These are phyloP conservation scores for Listronotus bonariensis DNA, from an alignment of 1,140 invertebrate genomes.

Conservation along the genomic window DNA sequence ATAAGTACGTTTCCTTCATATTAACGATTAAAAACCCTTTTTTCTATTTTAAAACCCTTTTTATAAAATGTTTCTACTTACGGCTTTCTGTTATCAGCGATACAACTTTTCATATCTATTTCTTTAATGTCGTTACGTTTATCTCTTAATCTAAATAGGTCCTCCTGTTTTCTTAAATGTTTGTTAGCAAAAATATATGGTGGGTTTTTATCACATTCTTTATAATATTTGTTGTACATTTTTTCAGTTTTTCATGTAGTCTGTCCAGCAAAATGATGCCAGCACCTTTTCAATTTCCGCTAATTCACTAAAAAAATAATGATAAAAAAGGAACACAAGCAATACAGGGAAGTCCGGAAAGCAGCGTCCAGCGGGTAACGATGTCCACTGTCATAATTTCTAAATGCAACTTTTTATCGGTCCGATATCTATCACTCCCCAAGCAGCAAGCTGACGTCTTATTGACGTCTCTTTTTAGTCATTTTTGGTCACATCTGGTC, in stretches of 20 bases:
- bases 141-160: conserved; percentile 25
- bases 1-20: too few relatives aligned
- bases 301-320: conserved; percentile 38
- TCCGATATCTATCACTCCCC: too few relatives aligned
- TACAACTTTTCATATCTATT: not conserved
- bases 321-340: too few relatives aligned
- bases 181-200: conserved; percentile 28
- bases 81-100: conserved; percentile 2
- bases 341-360: too few relatives aligned
- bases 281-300: conserved; percentile 41
- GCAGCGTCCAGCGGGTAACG: too few relatives aligned
- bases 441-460: too few relatives aligned
- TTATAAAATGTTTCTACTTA: conserved; percentile 1
- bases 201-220: not conserved
- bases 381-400: too few relatives aligned
- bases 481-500: too few relatives aligned
- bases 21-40: too few relatives aligned
- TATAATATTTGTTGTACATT: conserved; percentile 23
- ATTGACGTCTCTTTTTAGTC: too few relatives aligned
- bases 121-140: conserved; percentile 17
- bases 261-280: conserved; percentile 26
- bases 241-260: conserved; percentile 39
- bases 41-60: not conserved
- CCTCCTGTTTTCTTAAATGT: conserved; percentile 25
- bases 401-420: too few relatives aligned